phyloP scores from a whole-genome alignment of 2,113 vertebrate genomes.

The Scatophagus argus region DNA sequence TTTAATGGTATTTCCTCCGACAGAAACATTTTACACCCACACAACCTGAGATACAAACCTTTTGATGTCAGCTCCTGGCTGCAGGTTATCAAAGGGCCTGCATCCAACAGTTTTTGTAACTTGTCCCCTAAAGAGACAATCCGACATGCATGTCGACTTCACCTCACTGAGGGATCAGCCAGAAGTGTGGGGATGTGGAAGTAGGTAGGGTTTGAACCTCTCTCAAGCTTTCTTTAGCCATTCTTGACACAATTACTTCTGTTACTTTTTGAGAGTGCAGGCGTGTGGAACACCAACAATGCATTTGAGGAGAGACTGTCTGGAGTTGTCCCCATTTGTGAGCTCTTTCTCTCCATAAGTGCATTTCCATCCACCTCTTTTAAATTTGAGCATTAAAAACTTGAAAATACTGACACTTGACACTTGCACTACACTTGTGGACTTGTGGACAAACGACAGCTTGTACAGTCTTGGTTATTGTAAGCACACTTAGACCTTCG shows the following conservation, averaged over 20 bases:
- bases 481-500: not conserved
- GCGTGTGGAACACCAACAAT: not conserved
- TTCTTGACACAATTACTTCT: not conserved
- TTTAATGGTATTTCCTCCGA: no score
- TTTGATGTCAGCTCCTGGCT: fast-evolving
- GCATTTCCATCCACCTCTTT: not conserved
- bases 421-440: no score
- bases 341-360: not conserved
- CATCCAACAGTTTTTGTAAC: not conserved
- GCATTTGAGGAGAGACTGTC: not conserved
- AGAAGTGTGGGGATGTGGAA: not conserved
- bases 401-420: no score
- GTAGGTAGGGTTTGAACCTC: not conserved
- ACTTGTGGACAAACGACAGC: no score
- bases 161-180: not conserved
- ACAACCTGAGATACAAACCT: not conserved
- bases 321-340: not conserved
- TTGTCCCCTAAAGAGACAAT: not conserved
- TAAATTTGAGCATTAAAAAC: not conserved
- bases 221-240: not conserved
- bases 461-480: not conserved
- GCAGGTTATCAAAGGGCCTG: not conserved
- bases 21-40: not conserved
- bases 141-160: not conserved
- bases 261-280: not conserved